Evolutionary conservation across 2,113 vertebrate genomes (phyloP).

Genomic region (Todiramphus saurophagus): DNA sequence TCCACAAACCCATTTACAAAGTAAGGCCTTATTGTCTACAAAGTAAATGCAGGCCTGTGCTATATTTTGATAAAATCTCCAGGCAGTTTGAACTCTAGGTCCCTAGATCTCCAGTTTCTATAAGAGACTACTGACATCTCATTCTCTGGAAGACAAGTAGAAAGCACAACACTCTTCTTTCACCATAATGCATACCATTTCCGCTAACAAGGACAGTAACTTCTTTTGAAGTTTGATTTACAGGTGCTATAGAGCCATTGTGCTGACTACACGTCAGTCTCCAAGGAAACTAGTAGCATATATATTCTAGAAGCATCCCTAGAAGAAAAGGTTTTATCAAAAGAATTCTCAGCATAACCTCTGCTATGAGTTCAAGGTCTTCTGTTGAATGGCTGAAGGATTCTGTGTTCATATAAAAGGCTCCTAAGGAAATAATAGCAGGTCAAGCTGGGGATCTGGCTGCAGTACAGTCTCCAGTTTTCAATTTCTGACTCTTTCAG

Average conservation of each 20-base stretch:
- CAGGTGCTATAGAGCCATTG: constrained; percentile 30
- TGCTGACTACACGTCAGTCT: constrained; percentile 48
- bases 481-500: no score
- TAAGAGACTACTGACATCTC: background rate
- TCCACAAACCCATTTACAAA: background rate
- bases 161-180: background rate
- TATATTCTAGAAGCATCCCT: constrained; percentile 51
- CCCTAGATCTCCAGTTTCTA: background rate
- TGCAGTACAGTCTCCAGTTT: background rate
- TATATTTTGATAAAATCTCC: background rate
- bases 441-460: constrained; percentile 23
- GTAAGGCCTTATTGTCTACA: background rate
- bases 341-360: constrained; percentile 51
- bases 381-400: constrained; percentile 42
- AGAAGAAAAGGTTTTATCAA: constrained; percentile 50
- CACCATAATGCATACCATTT: background rate
- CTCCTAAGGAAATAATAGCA: constrained; percentile 39
- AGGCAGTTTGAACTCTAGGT: background rate
- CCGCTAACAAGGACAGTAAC: background rate
- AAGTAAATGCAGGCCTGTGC: background rate
- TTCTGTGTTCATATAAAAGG: constrained; percentile 58
- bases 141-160: background rate
- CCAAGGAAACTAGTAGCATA: constrained; percentile 64
- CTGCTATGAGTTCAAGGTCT: constrained; percentile 58
- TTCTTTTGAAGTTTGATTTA: constrained; percentile 42